phyloP scores from a whole-genome alignment of 2,888 invertebrate species.

The Polydrusus cervinus region DNA sequence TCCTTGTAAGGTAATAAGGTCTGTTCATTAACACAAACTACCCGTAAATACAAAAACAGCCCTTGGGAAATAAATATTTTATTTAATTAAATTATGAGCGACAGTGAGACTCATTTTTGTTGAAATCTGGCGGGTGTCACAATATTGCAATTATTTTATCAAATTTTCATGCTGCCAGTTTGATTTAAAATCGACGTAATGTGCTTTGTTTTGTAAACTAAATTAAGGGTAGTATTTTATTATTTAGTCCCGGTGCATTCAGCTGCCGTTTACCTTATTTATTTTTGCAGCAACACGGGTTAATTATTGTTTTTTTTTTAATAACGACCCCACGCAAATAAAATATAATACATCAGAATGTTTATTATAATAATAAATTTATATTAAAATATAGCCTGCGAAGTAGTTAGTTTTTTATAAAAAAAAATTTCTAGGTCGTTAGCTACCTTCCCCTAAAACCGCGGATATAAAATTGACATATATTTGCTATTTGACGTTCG shows the following conservation, averaged over 20 bases:
- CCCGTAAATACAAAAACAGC: conserved; percentile 28
- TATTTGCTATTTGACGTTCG: too few relatives aligned
- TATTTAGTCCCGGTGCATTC: conserved; percentile 40
- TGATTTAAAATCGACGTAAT: conserved; percentile 45
- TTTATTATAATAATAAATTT: background rate
- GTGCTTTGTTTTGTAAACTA: conserved; percentile 44
- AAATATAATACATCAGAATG: too few relatives aligned
- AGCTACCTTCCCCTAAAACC: too few relatives aligned
- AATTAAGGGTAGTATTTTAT: conserved; percentile 48
- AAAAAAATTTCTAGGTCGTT: too few relatives aligned
- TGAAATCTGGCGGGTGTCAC: conserved; percentile 46
- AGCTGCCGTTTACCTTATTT: conserved; percentile 31
- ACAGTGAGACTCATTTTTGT: conserved; percentile 46
- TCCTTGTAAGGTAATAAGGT: background rate
- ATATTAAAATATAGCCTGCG: too few relatives aligned
- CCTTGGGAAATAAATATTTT: conserved; percentile 49
- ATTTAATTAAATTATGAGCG: conserved; percentile 48
- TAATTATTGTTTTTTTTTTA: background rate
- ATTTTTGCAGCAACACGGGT: background rate
- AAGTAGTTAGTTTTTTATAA: too few relatives aligned
- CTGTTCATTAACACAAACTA: conserved; percentile 11
- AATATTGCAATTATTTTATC: conserved; percentile 51
- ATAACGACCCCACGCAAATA: too few relatives aligned
- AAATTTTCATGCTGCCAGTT: conserved; percentile 52
- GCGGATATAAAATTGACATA: too few relatives aligned